Base-by-base conservation (phyloP, 1,140 invertebrate species). In the Patella vulgata region DNA sequence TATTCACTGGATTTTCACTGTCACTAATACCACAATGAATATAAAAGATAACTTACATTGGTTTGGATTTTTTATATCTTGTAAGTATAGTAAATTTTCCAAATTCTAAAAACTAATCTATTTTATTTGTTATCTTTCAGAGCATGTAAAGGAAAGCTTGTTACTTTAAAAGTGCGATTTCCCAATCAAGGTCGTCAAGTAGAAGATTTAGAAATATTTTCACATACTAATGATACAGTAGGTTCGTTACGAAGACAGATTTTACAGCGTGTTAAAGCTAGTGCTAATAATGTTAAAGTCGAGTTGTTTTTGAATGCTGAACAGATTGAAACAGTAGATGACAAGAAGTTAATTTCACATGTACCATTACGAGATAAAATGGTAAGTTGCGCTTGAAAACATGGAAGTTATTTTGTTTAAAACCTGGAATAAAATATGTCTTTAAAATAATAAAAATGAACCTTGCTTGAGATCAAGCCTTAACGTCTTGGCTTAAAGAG, bases 211-310 rank as follows among this genome's bases (percentile, higher is more conserved):
- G 95, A 98, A 81, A 85, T 98, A 44, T 91, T 89, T 77, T 96
- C 95, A 46, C 96, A 99, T 84, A 92, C 90, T 48, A 97, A 98
- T 81, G 96, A 98, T 79, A 97, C 95, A 3, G 85, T 96, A 58
- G 90, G 91, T 59, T 90, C 91, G 44, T 85, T 96, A 55, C 87
- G 93, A 59, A 85, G 92, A 61, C 89, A 91, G 71, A 89, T 95
- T 70, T 81, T 94, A 54, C 89, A 79, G 40, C 82, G 81, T 61
- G 73, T 85, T 1, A 86, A 85, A 78, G 79, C 75, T 21, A 85
- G 78, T 63, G 84, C 80, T 66, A 78, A 82, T 77, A 72, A 83
- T 61, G 82, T 88, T 50, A 96, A 96, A 85, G 87, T 97, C 54
- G 95, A 98, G 84, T 87, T 97, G 65, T 96, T 91, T 83, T 86